These are phyloP conservation scores for Sminthopsis crassicaudata DNA, from an alignment of 2,113 vertebrate genomes.

Conservation along the genomic window DNA sequence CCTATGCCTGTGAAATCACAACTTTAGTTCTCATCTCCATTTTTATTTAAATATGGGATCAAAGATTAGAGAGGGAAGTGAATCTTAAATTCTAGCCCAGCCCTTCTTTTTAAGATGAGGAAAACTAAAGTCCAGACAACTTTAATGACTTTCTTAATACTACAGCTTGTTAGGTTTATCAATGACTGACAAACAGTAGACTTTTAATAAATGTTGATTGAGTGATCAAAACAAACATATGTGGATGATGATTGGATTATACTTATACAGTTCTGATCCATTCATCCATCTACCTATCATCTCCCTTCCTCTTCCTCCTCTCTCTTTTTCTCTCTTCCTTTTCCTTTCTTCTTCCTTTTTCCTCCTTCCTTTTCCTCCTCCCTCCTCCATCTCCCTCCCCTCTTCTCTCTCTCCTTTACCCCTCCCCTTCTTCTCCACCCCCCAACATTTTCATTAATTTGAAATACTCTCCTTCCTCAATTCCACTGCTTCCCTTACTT, in stretches of 20 bases:
- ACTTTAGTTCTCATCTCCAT: not conserved
- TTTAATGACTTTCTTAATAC: not conserved
- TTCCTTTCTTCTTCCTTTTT: no score
- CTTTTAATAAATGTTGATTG: not conserved
- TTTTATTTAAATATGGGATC: not conserved
- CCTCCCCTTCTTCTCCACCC: not conserved
- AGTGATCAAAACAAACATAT: not conserved
- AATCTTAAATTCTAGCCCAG: not conserved
- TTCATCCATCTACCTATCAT: not conserved
- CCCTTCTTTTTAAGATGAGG: not conserved
- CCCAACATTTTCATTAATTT: not conserved
- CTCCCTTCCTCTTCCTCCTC: no score
- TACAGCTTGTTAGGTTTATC: not conserved
- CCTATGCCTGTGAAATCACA: not conserved
- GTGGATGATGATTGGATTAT: not conserved
- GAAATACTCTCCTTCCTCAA: not conserved
- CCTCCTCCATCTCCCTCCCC: no score
- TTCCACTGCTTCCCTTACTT: not conserved
- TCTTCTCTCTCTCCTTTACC: no score
- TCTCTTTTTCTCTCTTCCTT: no score
- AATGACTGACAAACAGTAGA: not conserved
- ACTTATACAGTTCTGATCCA: not conserved
- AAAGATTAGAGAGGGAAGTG: not conserved
- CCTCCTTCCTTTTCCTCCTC: no score
- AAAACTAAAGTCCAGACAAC: not conserved